phyloP scores from a whole-genome alignment of 1,140 invertebrate species.

The Diploscapter pachys region DNA sequence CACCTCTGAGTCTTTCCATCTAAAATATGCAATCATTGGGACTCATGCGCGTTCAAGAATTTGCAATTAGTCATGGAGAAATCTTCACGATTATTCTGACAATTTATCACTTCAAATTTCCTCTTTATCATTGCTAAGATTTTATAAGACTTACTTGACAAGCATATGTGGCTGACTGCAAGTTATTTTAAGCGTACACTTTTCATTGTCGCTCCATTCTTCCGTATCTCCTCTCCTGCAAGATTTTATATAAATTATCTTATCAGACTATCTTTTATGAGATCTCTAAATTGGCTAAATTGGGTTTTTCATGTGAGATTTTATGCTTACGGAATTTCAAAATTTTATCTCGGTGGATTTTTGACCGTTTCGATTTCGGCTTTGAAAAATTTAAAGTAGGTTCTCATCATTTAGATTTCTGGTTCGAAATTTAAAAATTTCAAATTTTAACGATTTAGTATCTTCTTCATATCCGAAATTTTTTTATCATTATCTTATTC shows the following conservation, averaged over 20 bases:
- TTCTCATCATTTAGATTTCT: no score
- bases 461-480: no score
- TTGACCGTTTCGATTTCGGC: no score
- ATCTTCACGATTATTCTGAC: background rate
- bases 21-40: slow-evolving; percentile 1
- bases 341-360: no score
- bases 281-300: no score
- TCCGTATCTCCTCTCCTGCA: slow-evolving; percentile 18
- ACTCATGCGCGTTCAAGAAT: background rate
- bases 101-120: background rate
- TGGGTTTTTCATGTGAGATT: no score
- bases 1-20: slow-evolving; percentile 22
- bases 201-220: slow-evolving; percentile 3
- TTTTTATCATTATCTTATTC: no score
- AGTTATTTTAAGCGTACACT: slow-evolving; percentile 2
- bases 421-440: no score
- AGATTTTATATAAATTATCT: slow-evolving; percentile 9
- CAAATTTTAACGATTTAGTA: no score
- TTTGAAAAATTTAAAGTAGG: no score
- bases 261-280: background rate
- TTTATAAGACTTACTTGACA: slow-evolving; percentile 15
- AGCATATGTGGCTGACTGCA: slow-evolving; percentile 23
- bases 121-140: background rate
- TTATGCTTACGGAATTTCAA: no score
- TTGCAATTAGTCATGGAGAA: background rate